Evolutionary conservation across 2,888 invertebrate species (phyloP).

Genomic region (Atrina japonica): DNA sequence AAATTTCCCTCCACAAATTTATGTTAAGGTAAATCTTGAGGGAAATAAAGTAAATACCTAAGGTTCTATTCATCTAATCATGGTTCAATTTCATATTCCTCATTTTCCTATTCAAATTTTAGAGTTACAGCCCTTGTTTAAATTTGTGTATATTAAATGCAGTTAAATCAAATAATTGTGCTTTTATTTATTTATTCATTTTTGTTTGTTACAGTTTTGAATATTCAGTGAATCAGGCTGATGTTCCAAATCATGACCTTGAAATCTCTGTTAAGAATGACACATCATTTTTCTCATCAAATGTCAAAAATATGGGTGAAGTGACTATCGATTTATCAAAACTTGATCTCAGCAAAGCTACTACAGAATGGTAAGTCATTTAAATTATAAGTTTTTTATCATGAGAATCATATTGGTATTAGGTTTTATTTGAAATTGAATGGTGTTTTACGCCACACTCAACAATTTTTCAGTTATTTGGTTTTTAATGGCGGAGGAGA

Average conservation of each 20-base stretch:
- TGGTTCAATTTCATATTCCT: no score
- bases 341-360: conserved; percentile 86
- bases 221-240: conserved; percentile 91
- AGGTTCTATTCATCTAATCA: no score
- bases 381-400: not conserved
- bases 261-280: conserved; percentile 88
- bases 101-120: no score
- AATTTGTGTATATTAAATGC: not conserved
- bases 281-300: conserved; percentile 86
- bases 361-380: conserved; percentile 85
- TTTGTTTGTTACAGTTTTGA: conserved; percentile 85
- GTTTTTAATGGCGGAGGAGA: no score
- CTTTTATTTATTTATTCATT: not conserved
- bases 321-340: conserved; percentile 86
- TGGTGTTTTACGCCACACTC: no score
- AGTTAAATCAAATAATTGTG: not conserved
- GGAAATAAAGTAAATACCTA: no score
- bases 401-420: not conserved
- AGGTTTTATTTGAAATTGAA: no score
- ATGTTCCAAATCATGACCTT: conserved; percentile 88
- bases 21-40: no score
- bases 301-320: conserved; percentile 85
- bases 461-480: no score
- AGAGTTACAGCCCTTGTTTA: no score
- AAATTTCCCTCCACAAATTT: no score